Evolutionary conservation across 2,113 vertebrate species (phyloP), one percentile per base, ranked within the genome.

Genomic region (Lipophrys pholis): DNA sequence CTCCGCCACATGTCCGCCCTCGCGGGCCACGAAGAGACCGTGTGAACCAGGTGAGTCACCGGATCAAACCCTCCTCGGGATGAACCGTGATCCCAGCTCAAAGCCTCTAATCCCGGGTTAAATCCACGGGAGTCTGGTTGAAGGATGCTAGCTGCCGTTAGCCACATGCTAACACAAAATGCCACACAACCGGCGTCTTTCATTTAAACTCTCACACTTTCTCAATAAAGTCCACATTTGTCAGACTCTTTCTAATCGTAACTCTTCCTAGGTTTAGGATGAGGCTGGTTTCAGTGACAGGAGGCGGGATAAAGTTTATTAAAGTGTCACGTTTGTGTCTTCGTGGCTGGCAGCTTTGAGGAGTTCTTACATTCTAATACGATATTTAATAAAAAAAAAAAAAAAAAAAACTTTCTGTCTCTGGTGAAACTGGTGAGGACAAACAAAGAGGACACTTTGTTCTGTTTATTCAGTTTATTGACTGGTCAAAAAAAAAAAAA

Each of bases 61-160:
- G 17, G 5, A 3, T 0, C 54, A 40, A 38, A 17, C 35, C 7
- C 0, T 56, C 11, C 2, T 7, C 16, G 5, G 4, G 1, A 8
- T 16, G 0, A 50, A 6, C 6, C 1, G 2, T 21, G 1, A 6
- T 21, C 8, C 35, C 2, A 1, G 10, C 1, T 36, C 12, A 11
- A 16, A 9, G 2, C 9, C 6, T 16, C 16, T 1, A 14, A 5
- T 10, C 50, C 50, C 1, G 40, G 11, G 11, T 2, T 12, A 10
- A 39, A 16, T 7, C 1, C 17, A 16, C 2, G 6, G 5, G 5
- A 12, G 6, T 50, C 9, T 1, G 35, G 46, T 57, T 49, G 21
- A 2, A 2, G 8, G 64, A 21, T 11, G 85, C 68, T 78, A 87
- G 81, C 83, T 7, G 8, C 2, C 0, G 69, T 75, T 85, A 87